Percentiles rank a stretch among this genome's conserved stretches.
Evolutionary conservation across 1,140 invertebrate genomes (phyloP).

Genomic region (Episyrphus balteatus): DNA sequence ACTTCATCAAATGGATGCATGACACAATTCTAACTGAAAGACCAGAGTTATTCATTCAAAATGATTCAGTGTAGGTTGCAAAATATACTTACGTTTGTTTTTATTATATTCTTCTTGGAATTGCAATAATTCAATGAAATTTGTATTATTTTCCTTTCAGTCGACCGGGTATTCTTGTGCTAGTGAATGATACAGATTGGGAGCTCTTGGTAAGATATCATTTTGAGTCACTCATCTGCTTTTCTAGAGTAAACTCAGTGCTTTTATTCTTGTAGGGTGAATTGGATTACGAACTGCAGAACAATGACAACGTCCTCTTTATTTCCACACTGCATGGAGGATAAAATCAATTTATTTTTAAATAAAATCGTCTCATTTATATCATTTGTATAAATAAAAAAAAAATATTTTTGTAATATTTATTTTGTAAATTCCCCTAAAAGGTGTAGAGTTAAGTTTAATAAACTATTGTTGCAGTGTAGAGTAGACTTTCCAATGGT

Average conservation of each 20-base stretch:
- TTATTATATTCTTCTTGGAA: no score
- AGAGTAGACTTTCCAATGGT: no score
- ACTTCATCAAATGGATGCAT: constrained; percentile 69
- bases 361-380: not conserved
- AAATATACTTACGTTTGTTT: no score
- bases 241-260: not conserved
- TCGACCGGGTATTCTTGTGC: constrained; percentile 80
- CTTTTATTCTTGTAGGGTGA: constrained; percentile 34
- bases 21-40: constrained; percentile 76
- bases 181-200: constrained; percentile 91
- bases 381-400: not conserved
- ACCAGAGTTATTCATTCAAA: constrained; percentile 81
- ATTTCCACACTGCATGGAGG: constrained; percentile 51
- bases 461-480: no score
- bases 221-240: not conserved
- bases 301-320: constrained; percentile 42
- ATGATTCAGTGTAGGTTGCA: constrained; percentile 65
- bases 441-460: no score
- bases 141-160: constrained; percentile 39
- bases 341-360: constrained; percentile 18
- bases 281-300: constrained; percentile 42
- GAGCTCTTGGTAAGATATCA: constrained; percentile 59
- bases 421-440: no score
- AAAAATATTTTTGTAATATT: no score
- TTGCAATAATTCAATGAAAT: not conserved